These are phyloP conservation scores for Brachynemurus nebulosus DNA, from an alignment of 2,888 invertebrate species.

Conservation along the genomic window DNA sequence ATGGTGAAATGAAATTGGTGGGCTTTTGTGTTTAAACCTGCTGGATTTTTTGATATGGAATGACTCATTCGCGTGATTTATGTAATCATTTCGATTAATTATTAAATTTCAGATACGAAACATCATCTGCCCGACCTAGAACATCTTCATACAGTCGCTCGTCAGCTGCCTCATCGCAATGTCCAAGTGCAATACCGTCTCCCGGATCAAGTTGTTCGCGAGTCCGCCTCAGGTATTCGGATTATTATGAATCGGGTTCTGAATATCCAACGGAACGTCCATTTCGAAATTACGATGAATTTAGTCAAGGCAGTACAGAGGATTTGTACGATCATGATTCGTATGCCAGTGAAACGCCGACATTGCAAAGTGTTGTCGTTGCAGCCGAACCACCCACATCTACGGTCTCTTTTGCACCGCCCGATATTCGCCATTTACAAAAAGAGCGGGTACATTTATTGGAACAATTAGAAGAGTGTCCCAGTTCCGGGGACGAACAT, in stretches of 20 bases:
- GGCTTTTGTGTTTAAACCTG: too few species aligned
- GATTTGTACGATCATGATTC: constrained; percentile 36
- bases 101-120: constrained; percentile 43
- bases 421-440: constrained; percentile 52
- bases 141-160: constrained; percentile 40
- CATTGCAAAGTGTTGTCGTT: constrained; percentile 39
- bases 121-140: constrained; percentile 40
- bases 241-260: constrained; percentile 34
- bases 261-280: constrained; percentile 38
- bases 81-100: too few species aligned
- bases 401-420: constrained; percentile 27
- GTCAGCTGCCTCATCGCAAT: constrained; percentile 30
- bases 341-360: constrained; percentile 26
- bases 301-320: constrained; percentile 55
- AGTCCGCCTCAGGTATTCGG: constrained; percentile 29
- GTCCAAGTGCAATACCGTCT: constrained; percentile 35
- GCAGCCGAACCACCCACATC: constrained; percentile 33
- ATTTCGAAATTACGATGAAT: constrained; percentile 56
- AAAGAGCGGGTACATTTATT: constrained; percentile 55
- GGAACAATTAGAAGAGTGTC: constrained; percentile 56
- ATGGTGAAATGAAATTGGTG: too few species aligned
- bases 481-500: constrained; percentile 53
- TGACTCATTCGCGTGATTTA: too few species aligned
- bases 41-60: too few species aligned
- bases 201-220: constrained; percentile 38